phyloP scores from a whole-genome alignment of 2,797 vertebrate genomes.

The Clarias platycephalus region DNA sequence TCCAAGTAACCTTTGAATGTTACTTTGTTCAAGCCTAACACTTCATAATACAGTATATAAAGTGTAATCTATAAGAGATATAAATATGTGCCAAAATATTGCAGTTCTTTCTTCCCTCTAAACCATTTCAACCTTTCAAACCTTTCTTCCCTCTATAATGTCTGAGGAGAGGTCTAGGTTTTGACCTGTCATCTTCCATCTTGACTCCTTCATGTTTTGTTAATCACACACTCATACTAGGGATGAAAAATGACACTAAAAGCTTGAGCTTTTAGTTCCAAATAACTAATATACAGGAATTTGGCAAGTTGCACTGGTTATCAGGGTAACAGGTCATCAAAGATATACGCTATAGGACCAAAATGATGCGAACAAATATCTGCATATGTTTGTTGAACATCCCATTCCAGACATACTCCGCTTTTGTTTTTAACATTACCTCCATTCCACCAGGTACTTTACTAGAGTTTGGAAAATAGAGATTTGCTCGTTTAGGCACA shows the following conservation, averaged over 20 bases:
- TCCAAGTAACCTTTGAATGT: background rate
- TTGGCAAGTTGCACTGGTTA: background rate
- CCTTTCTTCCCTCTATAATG: too few relatives aligned
- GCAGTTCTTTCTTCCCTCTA: conserved; percentile 26
- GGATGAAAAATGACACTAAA: conserved; percentile 11
- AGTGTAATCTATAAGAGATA: conserved; percentile 14
- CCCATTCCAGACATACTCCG: background rate
- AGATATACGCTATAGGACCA: too few relatives aligned
- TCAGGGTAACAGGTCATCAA: background rate
- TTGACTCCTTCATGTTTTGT: conserved; percentile 17
- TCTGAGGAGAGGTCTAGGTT: conserved; percentile 37
- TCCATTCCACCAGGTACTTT: background rate
- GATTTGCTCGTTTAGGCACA: background rate
- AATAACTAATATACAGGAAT: background rate
- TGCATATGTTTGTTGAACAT: background rate
- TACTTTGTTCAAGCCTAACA: background rate
- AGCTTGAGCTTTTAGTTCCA: background rate
- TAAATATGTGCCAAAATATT: background rate
- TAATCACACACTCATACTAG: conserved; percentile 27
- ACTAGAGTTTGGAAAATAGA: background rate
- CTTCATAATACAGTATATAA: background rate
- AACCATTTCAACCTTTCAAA: too few relatives aligned
- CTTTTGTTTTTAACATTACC: background rate
- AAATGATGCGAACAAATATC: too few relatives aligned
- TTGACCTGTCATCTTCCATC: conserved; percentile 5